Percentiles rank a stretch among this genome's conserved stretches.
phyloP scores from a whole-genome alignment of 2,113 vertebrate species.

The Clupea harengus region DNA sequence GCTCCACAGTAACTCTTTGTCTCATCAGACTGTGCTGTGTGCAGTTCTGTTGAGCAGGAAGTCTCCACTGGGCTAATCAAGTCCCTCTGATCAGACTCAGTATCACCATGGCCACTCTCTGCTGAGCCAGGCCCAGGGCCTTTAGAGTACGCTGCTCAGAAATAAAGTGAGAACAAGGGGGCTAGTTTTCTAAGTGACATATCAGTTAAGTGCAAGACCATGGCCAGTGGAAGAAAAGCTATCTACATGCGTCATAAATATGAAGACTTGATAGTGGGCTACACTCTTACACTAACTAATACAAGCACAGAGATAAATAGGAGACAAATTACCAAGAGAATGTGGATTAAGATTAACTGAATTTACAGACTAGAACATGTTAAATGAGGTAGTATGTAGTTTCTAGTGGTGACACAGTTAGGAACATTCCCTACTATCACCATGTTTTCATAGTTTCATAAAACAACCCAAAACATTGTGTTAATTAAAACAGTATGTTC shows the following conservation, averaged over 20 bases:
- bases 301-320: neutral
- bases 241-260: neutral
- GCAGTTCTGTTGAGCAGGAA: conserved; percentile 31
- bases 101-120: neutral
- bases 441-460: neutral
- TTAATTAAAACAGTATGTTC: neutral
- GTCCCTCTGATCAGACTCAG: neutral
- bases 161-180: conserved; percentile 38
- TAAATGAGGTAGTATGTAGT: neutral
- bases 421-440: neutral
- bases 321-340: neutral
- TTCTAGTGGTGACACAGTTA: neutral
- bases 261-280: neutral
- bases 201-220: conserved; percentile 25
- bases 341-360: conserved; percentile 22
- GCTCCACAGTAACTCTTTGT: conserved; percentile 49
- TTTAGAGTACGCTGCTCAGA: neutral
- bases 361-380: neutral
- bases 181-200: conserved; percentile 23
- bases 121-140: neutral
- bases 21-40: conserved; percentile 27
- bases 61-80: conserved; percentile 28
- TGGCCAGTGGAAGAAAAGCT: neutral
- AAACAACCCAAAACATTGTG: neutral
- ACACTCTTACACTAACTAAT: neutral